These are phyloP conservation scores for Gonatopus flavifemur DNA, from an alignment of 1,140 invertebrate genomes.

Conservation along the genomic window DNA sequence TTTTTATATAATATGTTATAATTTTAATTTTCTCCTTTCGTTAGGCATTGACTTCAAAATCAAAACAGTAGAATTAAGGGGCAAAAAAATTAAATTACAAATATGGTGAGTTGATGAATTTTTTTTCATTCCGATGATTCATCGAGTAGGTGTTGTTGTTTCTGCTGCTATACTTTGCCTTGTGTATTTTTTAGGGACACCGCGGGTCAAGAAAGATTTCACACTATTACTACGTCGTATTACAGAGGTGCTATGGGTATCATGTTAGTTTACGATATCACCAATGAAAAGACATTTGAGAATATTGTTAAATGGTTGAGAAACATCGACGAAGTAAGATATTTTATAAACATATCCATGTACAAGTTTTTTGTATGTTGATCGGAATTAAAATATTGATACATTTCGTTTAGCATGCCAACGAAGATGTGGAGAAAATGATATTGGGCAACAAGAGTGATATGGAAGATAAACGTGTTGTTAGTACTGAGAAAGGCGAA, in stretches of 20 bases:
- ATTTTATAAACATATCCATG: not conserved
- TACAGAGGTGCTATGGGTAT: slow-evolving; percentile 98
- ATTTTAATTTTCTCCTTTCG: slow-evolving; percentile 47
- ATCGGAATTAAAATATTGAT: not conserved
- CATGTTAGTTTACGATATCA: slow-evolving; percentile 98
- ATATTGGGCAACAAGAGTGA: slow-evolving; percentile 99
- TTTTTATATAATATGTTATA: not conserved
- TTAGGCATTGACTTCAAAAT: slow-evolving; percentile 99
- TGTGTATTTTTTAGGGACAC: slow-evolving; percentile 74
- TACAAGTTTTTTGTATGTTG: not conserved
- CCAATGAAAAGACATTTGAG: slow-evolving; percentile 97
- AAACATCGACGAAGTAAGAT: slow-evolving; percentile 89
- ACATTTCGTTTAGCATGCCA: slow-evolving; percentile 78
- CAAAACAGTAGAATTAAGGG: slow-evolving; percentile 94
- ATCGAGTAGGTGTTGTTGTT: not conserved
- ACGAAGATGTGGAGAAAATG: slow-evolving; percentile 99
- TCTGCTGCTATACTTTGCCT: slow-evolving; percentile 2
- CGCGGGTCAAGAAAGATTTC: slow-evolving; percentile 92
- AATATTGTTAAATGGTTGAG: slow-evolving; percentile 98
- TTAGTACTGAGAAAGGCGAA: slow-evolving; percentile 87
- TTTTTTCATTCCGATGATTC: not conserved
- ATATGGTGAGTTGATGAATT: slow-evolving; percentile 78
- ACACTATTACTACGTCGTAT: slow-evolving; percentile 97
- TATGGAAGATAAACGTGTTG: slow-evolving; percentile 95
- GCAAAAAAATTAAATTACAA: slow-evolving; percentile 98